A percentile compares a stretch with the other conserved stretches of the same genome.
These are phyloP conservation scores for rat (Rattus norvegicus) DNA, from an alignment of 2,113 vertebrate species.

Conservation along the genomic window GRCr8 NC_086024.1:39360501-39361000, in stretches of 20 bases:
- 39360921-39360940: background rate
- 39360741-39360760: background rate
- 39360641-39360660: background rate
- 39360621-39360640: background rate
- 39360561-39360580: background rate
- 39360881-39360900: background rate
- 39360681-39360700: background rate
- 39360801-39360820: background rate
- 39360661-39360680: accelerated
- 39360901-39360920: background rate
- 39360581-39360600: background rate
- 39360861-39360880: background rate
- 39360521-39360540: background rate
- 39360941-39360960: background rate
- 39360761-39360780: background rate
- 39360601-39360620: background rate
- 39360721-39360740: background rate
- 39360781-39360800: background rate
- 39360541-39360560: background rate
- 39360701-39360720: background rate
- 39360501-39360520: background rate
- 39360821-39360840: background rate
- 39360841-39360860: background rate
- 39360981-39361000: background rate
- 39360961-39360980: background rate